A percentile compares a stretch with the other conserved stretches of the same genome.
These are phyloP conservation scores for Micrasema minimum DNA, from an alignment of 1,140 invertebrate species.

Conservation along the genomic window DNA sequence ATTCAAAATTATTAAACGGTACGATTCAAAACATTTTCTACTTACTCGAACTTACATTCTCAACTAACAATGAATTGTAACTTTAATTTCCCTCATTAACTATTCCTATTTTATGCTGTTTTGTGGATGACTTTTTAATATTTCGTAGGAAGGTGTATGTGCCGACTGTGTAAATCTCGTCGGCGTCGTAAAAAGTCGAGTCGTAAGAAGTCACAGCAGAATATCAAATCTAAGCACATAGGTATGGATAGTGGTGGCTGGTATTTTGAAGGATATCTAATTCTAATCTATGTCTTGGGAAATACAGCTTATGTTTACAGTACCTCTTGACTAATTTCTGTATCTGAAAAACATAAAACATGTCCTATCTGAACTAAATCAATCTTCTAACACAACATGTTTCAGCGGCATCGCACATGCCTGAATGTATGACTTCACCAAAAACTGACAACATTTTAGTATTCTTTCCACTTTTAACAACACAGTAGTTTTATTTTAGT, in stretches of 20 bases:
- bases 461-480: too few relatives aligned
- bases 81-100: background rate
- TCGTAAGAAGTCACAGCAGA: constrained; percentile 33
- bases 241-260: constrained; percentile 50
- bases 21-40: too few relatives aligned
- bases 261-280: constrained; percentile 33
- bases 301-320: background rate
- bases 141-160: constrained; percentile 48
- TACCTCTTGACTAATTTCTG: too few relatives aligned
- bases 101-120: too few relatives aligned
- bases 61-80: background rate
- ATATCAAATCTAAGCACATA: constrained; percentile 42
- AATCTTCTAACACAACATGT: constrained; percentile 8
- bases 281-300: constrained; percentile 14
- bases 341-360: too few relatives aligned
- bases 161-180: constrained; percentile 44
- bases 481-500: too few relatives aligned
- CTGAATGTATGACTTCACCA: too few relatives aligned
- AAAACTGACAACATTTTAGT: too few relatives aligned
- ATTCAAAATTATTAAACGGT: too few relatives aligned
- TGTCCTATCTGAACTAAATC: background rate
- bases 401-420: too few relatives aligned
- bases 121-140: constrained; percentile 13
- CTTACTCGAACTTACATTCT: too few relatives aligned
- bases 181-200: constrained; percentile 25